Base-by-base conservation (phyloP, 2,113 vertebrate species). In the Rhynchomys soricoides region DNA sequence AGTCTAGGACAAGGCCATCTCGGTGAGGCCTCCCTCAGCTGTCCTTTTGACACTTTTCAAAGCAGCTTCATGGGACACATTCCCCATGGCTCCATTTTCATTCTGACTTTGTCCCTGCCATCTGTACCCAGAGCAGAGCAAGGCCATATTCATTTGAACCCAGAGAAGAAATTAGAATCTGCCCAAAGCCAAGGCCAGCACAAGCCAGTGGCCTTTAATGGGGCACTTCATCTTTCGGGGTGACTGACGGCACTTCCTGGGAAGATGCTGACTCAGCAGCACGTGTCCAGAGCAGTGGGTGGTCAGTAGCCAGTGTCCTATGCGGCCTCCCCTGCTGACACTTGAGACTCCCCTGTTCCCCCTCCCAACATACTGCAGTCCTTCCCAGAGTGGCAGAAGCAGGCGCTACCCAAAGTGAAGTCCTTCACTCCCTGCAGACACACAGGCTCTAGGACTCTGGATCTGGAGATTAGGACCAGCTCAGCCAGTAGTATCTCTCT, bases 261-360 rank as follows among this genome's bases (percentile, higher is more conserved):
- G 73, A 86, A 45, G 94, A 15, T 0, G 88, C 97, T 74, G 97
- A 97, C 52, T 98, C 97, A 97, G 98, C 97, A 95, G 57, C 40
- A 0, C 9, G 2, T 6, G 68, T 57, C 62, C 3, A 86, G 43
- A 74, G 96, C 79, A 0, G 45, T 10, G 19, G 10, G 66, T 26
- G 85, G 37, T 85, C 96, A 68, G 96, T 59, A 59, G 37, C 3
- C 57, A 92, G 86, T 59, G 1, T 24, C 97, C 79, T 94, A 88
- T 86, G 81, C 34, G 83, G 22, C 88, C 62, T 43, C 40, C 29
- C 0, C 40, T 19, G 16, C 1, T 4, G 31, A 37, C 55, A 7
- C 19, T n/a, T 8, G 50, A 19, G 29, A 16, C 4, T 24, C 0
- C 17, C 1, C 31, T 43, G 75, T 31, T 10, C 3, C 19, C 19